Evolutionary conservation across 2,113 vertebrate genomes (phyloP).

Genomic region (Leptobrachium leishanense): DNA sequence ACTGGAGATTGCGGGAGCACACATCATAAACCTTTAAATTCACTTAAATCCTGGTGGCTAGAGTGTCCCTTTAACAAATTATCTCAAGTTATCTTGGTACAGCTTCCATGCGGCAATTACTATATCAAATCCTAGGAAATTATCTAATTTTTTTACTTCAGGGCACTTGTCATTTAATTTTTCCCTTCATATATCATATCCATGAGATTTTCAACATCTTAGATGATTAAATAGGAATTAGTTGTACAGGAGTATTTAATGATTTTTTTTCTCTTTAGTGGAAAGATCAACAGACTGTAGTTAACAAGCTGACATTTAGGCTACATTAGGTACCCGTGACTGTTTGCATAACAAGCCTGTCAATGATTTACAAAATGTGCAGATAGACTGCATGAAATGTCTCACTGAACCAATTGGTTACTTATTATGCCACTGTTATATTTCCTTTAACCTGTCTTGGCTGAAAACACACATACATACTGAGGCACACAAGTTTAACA

Average conservation of each 20-base stretch:
- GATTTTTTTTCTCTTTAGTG: conserved; percentile 51
- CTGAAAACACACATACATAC: not conserved
- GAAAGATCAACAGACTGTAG: conserved; percentile 63
- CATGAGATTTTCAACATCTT: conserved; percentile 43
- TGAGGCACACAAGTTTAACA: too few relatives aligned
- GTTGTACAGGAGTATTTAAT: conserved; percentile 46
- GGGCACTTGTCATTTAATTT: too few relatives aligned
- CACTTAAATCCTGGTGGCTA: too few relatives aligned
- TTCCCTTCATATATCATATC: not conserved
- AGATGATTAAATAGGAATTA: conserved; percentile 54
- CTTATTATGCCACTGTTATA: conserved; percentile 61
- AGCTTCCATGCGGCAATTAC: too few relatives aligned
- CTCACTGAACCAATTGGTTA: conserved; percentile 62
- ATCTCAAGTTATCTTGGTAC: too few relatives aligned
- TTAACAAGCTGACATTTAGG: conserved; percentile 60
- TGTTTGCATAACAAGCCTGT: conserved; percentile 63
- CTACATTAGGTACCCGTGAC: conserved; percentile 59
- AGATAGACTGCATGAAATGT: conserved; percentile 51
- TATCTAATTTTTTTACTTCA: too few relatives aligned
- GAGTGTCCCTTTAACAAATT: too few relatives aligned
- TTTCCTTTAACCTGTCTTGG: conserved; percentile 45
- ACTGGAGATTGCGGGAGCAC: too few relatives aligned
- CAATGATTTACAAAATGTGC: conserved; percentile 66
- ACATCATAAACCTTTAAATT: too few relatives aligned
- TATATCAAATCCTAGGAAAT: too few relatives aligned